These are phyloP conservation scores for Scyliorhinus canicula DNA, from an alignment of 2,797 vertebrate genomes.

Conservation along the genomic window DNA sequence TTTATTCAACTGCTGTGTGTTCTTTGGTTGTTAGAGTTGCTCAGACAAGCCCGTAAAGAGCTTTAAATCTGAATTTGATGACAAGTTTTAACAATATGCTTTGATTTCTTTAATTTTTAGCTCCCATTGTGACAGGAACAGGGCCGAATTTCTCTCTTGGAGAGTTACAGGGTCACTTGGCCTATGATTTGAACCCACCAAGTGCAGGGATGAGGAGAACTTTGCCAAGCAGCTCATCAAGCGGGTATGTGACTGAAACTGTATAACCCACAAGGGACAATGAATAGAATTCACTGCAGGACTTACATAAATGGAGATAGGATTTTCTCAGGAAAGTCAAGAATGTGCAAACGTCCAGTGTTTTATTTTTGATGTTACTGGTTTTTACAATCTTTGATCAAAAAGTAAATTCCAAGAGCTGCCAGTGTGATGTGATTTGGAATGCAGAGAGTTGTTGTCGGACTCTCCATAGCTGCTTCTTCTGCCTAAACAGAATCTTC, in stretches of 20 bases:
- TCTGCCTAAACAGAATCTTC: neutral
- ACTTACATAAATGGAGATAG: neutral
- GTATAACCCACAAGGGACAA: neutral
- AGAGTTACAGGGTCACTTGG: slow-evolving; percentile 92
- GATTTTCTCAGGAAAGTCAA: neutral
- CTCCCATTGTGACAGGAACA: slow-evolving; percentile 82
- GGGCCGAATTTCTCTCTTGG: slow-evolving; percentile 92
- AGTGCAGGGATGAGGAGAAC: slow-evolving; percentile 75
- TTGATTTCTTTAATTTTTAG: slow-evolving; percentile 52
- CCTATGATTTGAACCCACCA: slow-evolving; percentile 88
- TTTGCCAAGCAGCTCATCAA: slow-evolving; percentile 78
- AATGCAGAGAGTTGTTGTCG: neutral
- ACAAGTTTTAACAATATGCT: slow-evolving; percentile 36
- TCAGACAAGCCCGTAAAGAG: slow-evolving; percentile 4
- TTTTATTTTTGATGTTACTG: neutral
- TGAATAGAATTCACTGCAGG: neutral
- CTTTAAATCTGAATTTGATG: slow-evolving; percentile 25
- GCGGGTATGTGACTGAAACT: slow-evolving; percentile 60
- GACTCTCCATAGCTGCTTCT: neutral
- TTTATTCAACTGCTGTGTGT: neutral
- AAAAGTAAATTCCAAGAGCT: neutral
- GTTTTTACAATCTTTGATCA: neutral
- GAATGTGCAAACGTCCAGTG: neutral
- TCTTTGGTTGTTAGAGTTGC: neutral
- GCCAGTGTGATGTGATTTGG: neutral